Evolutionary conservation across 92 coral and sea anemone genomes (phyloP), one percentile per base, ranked within the genome.

Genomic region (Porites rus): DNA sequence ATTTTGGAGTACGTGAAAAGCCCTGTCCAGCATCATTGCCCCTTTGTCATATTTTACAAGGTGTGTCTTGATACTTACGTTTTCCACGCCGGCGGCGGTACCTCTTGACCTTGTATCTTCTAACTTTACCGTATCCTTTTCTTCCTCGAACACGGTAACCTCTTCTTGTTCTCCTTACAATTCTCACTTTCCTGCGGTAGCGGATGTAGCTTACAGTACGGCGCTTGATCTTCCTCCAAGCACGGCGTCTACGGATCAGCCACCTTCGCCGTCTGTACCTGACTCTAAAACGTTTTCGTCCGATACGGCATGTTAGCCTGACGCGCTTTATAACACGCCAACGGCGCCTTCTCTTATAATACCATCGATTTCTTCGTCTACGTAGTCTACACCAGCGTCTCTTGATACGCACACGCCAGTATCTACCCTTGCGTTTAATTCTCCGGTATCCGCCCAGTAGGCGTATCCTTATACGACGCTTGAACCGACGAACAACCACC

Each of bases 111-210:
- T 20, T 66, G 62, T 12, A 65, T 20, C 83, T 46, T 20, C 73
- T 79, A n/a, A n/a, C 60, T 65, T 66, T 64, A 1, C 83, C 83
- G 50, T 79, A 79, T 52, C 83, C 83, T 9, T 31, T 79, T 50
- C 73, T 8, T 38, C 14, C n/a, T 31, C 59, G 72, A 1, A 79
- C 83, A 5, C 83, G 73, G 43, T 66, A 79, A n/a, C 83, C 83
- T 10, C 14, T 28, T 11, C 83, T 51, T 46, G 19, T 24, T 43
- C 20, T 66, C 53, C 61, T 63, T 19, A 79, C 72, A 2, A 79
- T 5, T 18, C 56, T 17, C 77, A 46, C 14, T 72, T 12, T 72
- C 77, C 56, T 14, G 60, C 74, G 18, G 59, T n/a, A 43, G 46
- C 11, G 46, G 17, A 79, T 64, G 73, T 43, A 79, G 13, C 73